A percentile compares a stretch with the other conserved stretches of the same genome.
Evolutionary conservation across 2,888 invertebrate genomes (phyloP).

Genomic region (Syritta pipiens): DNA sequence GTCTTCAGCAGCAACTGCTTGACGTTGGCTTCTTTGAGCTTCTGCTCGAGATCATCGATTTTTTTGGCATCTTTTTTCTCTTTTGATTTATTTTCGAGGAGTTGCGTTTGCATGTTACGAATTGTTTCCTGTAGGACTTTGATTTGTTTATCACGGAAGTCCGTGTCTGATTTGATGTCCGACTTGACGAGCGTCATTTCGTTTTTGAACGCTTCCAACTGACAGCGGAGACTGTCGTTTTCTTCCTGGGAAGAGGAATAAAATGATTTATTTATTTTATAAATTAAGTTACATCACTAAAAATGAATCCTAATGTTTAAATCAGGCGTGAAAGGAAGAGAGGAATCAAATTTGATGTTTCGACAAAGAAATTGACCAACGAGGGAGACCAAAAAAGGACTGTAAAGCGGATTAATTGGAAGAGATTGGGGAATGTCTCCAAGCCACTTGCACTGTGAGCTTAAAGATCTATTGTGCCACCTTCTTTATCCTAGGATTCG

Average conservation of each 20-base stretch:
- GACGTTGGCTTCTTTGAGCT: conserved; percentile 78
- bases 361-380: too few species aligned
- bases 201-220: conserved; percentile 95
- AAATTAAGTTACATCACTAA: too few species aligned
- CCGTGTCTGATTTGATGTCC: conserved; percentile 88
- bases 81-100: conserved; percentile 77
- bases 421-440: too few species aligned
- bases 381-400: too few species aligned
- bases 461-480: too few species aligned
- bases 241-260: conserved; percentile 83
- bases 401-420: too few species aligned
- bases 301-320: too few species aligned
- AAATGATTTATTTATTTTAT: neutral
- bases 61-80: conserved; percentile 77
- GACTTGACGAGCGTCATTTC: conserved; percentile 93
- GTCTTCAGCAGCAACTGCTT: conserved; percentile 79
- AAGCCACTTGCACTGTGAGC: too few species aligned
- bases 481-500: too few species aligned
- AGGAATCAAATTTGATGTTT: too few species aligned
- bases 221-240: conserved; percentile 93
- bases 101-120: conserved; percentile 79
- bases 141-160: conserved; percentile 92
- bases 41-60: conserved; percentile 77
- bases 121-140: conserved; percentile 81
- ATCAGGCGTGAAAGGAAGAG: too few species aligned